Evolutionary conservation across 2,113 vertebrate species (phyloP), one percentile per base, ranked within the genome.

Genomic region (Elanus axillaris): DNA sequence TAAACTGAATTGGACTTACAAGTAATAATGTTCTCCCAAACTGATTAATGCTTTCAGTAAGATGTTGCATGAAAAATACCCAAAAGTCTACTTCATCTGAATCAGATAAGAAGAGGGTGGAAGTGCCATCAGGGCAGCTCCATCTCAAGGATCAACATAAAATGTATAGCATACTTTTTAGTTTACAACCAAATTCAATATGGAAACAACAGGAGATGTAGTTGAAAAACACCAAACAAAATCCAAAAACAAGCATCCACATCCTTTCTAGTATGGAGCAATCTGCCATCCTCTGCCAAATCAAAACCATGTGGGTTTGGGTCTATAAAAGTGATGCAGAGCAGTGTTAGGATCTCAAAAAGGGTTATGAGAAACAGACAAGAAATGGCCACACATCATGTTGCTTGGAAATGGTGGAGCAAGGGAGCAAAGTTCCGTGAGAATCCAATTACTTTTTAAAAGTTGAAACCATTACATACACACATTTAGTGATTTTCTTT

Each of bases 281-380:
- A 69, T 64, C 58, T 92, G 38, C 83, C 83, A 63, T 93, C 71
- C 76, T 91, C 76, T 77, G 80, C 50, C 79, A 94, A 94, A 95
- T 91, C 42, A 71, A 94, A 91, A 87, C 83, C 94, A 63, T n/a
- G 83, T 93, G 89, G 17, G 4, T 74, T 92, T 84, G 72, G 59
- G 50, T 91, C 89, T 81, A 63, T 93, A 93, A 91, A 96, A 84
- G 83, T 50, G 77, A 66, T 91, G 86, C 72, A 93, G 67, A 86
- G 67, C 43, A 66, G 38, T 18, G 68, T 79, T 66, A 77, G 55
- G 34, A 78, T 94, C 73, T 95, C 91, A 56, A 38, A 76, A 96
- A 89, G n/a, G 29, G 55, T 92, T 84, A 93, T 77, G 73, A 81
- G 91, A 91, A 95, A 77, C 76, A 95, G 89, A 42, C 83, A 95